These are phyloP conservation scores for Lutjanus campechanus DNA, from an alignment of 2,797 vertebrate species.

Conservation along the genomic window DNA sequence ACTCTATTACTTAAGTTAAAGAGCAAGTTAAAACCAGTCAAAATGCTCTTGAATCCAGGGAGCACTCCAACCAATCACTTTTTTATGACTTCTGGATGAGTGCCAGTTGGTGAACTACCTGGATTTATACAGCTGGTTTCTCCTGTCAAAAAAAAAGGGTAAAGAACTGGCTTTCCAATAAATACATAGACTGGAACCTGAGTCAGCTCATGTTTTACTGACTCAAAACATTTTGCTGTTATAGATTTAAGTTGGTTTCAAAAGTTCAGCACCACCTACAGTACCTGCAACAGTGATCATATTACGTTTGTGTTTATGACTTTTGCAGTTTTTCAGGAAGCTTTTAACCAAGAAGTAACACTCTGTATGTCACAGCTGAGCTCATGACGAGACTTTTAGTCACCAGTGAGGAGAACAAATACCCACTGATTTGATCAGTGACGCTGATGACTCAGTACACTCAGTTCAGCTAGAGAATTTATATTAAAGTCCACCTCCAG, in stretches of 20 bases:
- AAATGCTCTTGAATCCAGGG: background rate
- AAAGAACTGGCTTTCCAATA: too few species aligned
- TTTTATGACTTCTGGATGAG: background rate
- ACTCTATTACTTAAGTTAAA: background rate
- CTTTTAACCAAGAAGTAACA: background rate
- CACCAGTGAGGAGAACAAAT: background rate
- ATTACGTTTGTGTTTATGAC: background rate
- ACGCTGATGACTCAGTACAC: background rate
- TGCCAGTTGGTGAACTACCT: too few species aligned
- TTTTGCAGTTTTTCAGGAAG: background rate
- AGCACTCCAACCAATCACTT: background rate
- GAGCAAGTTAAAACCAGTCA: background rate
- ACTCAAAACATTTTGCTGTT: too few species aligned
- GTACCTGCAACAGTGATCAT: background rate
- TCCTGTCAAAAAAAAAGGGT: too few species aligned
- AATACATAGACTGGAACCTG: too few species aligned
- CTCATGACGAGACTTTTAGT: background rate
- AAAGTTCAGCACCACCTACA: background rate
- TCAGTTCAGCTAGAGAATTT: background rate
- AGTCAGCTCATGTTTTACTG: background rate
- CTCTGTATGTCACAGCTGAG: conserved; percentile 5
- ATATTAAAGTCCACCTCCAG: background rate
- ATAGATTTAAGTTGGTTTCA: background rate
- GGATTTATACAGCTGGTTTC: too few species aligned
- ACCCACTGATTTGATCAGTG: background rate